phyloP scores from a whole-genome alignment of 2,888 invertebrate species.

The Melipona bicolor region DNA sequence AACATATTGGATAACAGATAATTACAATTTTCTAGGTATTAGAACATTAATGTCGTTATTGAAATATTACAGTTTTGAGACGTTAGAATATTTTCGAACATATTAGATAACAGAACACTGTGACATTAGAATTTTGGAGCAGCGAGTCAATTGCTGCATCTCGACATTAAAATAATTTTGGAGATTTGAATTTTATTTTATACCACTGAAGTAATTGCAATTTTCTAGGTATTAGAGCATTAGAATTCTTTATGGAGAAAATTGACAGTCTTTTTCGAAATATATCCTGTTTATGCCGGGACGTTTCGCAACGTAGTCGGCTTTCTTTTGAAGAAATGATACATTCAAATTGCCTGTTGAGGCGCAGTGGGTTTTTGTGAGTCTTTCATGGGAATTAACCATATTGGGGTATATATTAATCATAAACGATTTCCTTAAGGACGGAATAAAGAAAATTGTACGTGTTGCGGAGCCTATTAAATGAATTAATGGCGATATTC shows the following conservation, averaged over 20 bases:
- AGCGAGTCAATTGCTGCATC: too few relatives aligned
- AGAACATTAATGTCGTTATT: too few relatives aligned
- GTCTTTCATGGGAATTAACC: slow-evolving; percentile 39
- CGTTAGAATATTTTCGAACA: too few relatives aligned
- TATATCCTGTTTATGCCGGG: neutral
- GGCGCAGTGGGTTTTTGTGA: neutral
- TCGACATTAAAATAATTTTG: too few relatives aligned
- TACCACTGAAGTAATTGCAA: too few relatives aligned
- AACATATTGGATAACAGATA: too few relatives aligned
- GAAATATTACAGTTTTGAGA: too few relatives aligned
- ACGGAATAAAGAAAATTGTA: slow-evolving; percentile 11
- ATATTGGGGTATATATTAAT: slow-evolving; percentile 23
- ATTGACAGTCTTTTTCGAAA: neutral
- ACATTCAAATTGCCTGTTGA: slow-evolving; percentile 24
- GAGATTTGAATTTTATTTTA: too few relatives aligned
- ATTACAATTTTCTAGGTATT: too few relatives aligned
- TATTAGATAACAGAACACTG: too few relatives aligned
- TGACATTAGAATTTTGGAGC: too few relatives aligned
- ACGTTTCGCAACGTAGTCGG: neutral
- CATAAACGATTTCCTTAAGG: slow-evolving; percentile 15
- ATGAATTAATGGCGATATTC: neutral
- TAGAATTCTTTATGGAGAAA: neutral
- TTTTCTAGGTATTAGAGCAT: too few relatives aligned
- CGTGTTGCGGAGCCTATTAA: slow-evolving; percentile 8
- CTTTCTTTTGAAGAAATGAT: slow-evolving; percentile 9